Conservation (phyloP, 2,888 invertebrate genomes). For the Chloroclysta siterata region DNA sequence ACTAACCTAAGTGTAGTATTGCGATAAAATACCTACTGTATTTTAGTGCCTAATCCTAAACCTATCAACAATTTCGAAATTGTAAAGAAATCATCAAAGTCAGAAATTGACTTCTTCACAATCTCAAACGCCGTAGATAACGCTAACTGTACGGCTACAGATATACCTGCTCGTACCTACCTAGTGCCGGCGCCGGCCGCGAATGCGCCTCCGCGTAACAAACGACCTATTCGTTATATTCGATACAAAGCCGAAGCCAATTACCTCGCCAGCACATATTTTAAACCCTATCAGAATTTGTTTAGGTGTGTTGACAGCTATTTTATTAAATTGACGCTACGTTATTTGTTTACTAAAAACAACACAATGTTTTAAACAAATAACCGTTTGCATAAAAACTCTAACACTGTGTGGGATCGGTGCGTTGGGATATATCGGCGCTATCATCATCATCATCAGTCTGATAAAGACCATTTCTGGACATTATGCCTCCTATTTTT, state of each 20-base stretch:
- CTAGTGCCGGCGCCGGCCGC: not conserved
- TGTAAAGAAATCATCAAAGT: no score
- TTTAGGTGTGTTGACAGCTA: constrained; percentile 20
- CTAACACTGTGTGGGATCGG: not conserved
- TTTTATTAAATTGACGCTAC: constrained; percentile 12
- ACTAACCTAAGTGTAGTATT: no score
- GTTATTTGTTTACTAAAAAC: constrained; percentile 3
- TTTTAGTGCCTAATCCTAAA: no score
- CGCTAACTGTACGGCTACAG: no score
- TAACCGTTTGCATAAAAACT: not conserved
- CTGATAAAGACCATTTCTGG: no score
- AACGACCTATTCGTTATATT: constrained; percentile 34
- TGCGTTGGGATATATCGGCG: not conserved
- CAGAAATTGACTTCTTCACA: no score
- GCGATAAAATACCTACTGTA: no score
- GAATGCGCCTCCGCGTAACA: constrained; percentile 25
- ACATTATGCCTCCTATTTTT: no score
- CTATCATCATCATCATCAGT: no score
- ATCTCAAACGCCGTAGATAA: no score
- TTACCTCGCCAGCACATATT: constrained; percentile 20
- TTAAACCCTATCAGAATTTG: constrained; percentile 29
- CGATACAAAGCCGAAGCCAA: constrained; percentile 27
- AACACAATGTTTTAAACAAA: not conserved
- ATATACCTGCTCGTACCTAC: no score
- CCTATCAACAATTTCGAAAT: no score